phyloP scores from a whole-genome alignment of 1,140 invertebrate species.

The Drosophila trapezifrons region DNA sequence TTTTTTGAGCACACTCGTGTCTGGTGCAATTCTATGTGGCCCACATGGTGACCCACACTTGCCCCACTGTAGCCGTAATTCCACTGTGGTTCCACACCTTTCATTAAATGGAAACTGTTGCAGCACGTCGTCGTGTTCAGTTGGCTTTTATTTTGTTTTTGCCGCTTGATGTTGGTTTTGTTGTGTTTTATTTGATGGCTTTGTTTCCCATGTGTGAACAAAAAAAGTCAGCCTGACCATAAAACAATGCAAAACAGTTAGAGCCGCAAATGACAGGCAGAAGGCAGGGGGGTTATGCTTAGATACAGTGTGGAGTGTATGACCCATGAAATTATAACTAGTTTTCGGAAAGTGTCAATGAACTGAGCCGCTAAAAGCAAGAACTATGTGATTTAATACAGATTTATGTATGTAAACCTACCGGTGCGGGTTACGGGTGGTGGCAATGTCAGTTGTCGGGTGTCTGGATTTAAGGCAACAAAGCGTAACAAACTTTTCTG shows the following conservation, averaged over 20 bases:
- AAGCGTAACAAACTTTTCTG: constrained; percentile 39
- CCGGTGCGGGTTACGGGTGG: background rate
- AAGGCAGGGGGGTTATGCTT: too few species aligned
- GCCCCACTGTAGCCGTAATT: constrained; percentile 42
- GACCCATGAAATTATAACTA: constrained; percentile 66
- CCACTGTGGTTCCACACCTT: constrained; percentile 51
- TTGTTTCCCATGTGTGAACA: constrained; percentile 76
- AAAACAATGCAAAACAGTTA: constrained; percentile 83
- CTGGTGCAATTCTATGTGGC: constrained; percentile 38
- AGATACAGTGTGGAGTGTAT: constrained; percentile 5
- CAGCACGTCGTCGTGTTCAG: constrained; percentile 47
- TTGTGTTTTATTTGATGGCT: constrained; percentile 42
- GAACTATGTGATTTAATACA: constrained; percentile 28
- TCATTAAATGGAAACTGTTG: constrained; percentile 79
- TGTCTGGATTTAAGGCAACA: constrained; percentile 24
- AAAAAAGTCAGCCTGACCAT: constrained; percentile 67
- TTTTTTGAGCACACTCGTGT: background rate
- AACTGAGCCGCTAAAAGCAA: constrained; percentile 57
- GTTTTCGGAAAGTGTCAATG: constrained; percentile 63
- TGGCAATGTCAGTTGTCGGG: constrained; percentile 20
- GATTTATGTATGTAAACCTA: background rate
- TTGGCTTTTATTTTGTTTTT: constrained; percentile 19
- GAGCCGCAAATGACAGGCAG: constrained; percentile 57
- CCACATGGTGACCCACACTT: constrained; percentile 48
- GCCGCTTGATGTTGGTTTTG: background rate